Percentiles rank a stretch among this genome's conserved stretches.
These are phyloP conservation scores for Coranthus polyacanthus DNA, from an alignment of 2,797 vertebrate species.

Conservation along the genomic window DNA sequence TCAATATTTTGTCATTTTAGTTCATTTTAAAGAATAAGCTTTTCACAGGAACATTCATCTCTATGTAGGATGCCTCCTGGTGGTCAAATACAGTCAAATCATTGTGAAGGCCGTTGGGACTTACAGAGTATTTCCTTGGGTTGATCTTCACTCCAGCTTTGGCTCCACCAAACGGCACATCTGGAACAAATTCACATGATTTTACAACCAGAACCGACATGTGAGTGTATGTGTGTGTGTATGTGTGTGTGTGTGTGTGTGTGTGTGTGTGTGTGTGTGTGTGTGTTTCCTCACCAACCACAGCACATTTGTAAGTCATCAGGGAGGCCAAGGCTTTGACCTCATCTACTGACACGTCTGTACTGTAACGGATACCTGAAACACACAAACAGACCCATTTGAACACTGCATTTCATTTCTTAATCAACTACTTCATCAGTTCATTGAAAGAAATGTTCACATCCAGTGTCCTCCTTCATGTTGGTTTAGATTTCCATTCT, in stretches of 20 bases:
- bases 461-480: too few species aligned
- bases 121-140: conserved; percentile 93
- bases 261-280: conserved; percentile 5
- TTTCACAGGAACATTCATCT: too few species aligned
- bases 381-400: conserved; percentile 23
- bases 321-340: conserved; percentile 96
- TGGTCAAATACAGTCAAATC: too few species aligned
- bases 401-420: too few species aligned
- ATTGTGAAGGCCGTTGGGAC: conserved; percentile 44
- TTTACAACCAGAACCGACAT: not conserved
- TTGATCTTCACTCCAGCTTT: conserved; percentile 99
- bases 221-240: not conserved
- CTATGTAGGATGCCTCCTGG: too few species aligned
- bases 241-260: conserved; percentile 5
- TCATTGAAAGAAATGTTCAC: too few species aligned
- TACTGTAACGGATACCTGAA: conserved; percentile 95
- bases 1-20: too few species aligned
- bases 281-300: conserved; percentile 89
- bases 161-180: conserved; percentile 97
- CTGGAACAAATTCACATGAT: conserved; percentile 76
- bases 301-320: conserved; percentile 98
- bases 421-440: too few species aligned
- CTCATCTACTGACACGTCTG: conserved; percentile 94
- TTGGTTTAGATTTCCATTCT: too few species aligned
- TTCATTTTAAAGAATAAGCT: too few species aligned